Conservation (phyloP, 2,888 invertebrate genomes). For the Imbricaverruca yamaguchii region DNA sequence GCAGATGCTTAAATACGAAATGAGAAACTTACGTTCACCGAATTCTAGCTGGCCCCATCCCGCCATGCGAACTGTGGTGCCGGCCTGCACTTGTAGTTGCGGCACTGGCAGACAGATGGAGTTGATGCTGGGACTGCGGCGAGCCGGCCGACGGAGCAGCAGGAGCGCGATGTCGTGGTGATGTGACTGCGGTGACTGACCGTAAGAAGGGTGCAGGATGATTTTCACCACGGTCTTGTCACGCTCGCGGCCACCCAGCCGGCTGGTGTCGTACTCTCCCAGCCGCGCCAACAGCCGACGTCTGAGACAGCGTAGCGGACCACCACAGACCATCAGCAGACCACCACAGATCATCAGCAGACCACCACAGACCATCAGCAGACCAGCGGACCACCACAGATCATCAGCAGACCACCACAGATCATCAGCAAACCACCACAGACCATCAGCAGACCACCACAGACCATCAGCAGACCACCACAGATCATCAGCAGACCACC, state of each 20-base stretch:
- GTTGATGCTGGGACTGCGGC: background rate
- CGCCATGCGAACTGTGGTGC: background rate
- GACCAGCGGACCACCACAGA: too few relatives aligned
- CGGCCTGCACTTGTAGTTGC: too few relatives aligned
- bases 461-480: too few relatives aligned
- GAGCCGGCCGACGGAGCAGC: background rate
- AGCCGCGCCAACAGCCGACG: background rate
- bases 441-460: too few relatives aligned
- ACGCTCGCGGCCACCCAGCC: background rate
- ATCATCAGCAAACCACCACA: too few relatives aligned
- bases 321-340: too few relatives aligned
- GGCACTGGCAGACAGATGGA: background rate
- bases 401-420: too few relatives aligned
- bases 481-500: too few relatives aligned
- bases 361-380: too few relatives aligned
- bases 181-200: background rate
- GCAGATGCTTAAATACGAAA: too few relatives aligned
- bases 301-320: background rate
- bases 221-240: background rate
- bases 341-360: too few relatives aligned
- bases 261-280: background rate
- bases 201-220: background rate
- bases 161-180: constrained; percentile 1
- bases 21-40: background rate
- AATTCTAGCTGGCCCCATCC: background rate